Evolutionary conservation across 2,888 invertebrate species (phyloP).

Genomic region (Kuschelorhynchus macadamiae): DNA sequence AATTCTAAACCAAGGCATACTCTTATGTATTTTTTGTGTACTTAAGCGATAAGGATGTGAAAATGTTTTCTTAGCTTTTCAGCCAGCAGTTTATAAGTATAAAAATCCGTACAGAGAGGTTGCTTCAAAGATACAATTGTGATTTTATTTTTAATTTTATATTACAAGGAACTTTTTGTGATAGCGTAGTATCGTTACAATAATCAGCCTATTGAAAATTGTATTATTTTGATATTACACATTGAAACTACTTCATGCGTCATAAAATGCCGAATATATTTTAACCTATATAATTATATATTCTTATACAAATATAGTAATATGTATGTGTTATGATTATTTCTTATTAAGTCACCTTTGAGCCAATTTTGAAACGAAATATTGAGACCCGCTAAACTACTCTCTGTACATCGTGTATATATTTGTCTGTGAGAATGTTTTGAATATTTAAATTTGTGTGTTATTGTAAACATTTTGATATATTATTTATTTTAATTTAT

Average conservation of each 20-base stretch:
- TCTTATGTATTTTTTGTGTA: conserved; percentile 9
- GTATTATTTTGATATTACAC: too few relatives aligned
- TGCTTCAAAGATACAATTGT: background rate
- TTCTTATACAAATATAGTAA: too few relatives aligned
- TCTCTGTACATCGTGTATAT: conserved; percentile 23
- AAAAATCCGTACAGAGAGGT: conserved; percentile 13
- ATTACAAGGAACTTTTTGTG: too few relatives aligned
- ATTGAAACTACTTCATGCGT: too few relatives aligned
- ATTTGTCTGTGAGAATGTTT: conserved; percentile 9
- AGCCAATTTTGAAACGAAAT: too few relatives aligned
- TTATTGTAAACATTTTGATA: conserved; percentile 2
- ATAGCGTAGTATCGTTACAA: too few relatives aligned
- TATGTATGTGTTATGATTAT: too few relatives aligned
- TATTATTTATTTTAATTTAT: conserved; percentile 17
- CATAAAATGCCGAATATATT: too few relatives aligned
- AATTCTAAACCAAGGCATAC: background rate
- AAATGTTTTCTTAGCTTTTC: conserved; percentile 9
- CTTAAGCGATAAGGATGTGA: conserved; percentile 11
- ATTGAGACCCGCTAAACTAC: background rate
- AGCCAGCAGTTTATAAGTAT: conserved; percentile 4
- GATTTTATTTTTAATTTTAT: too few relatives aligned
- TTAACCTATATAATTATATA: too few relatives aligned
- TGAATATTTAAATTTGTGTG: conserved; percentile 11
- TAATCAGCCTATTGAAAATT: too few relatives aligned
- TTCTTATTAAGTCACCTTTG: too few relatives aligned